Conservation (phyloP, 2,888 invertebrate species). For the Boloria euphrosyne region DNA sequence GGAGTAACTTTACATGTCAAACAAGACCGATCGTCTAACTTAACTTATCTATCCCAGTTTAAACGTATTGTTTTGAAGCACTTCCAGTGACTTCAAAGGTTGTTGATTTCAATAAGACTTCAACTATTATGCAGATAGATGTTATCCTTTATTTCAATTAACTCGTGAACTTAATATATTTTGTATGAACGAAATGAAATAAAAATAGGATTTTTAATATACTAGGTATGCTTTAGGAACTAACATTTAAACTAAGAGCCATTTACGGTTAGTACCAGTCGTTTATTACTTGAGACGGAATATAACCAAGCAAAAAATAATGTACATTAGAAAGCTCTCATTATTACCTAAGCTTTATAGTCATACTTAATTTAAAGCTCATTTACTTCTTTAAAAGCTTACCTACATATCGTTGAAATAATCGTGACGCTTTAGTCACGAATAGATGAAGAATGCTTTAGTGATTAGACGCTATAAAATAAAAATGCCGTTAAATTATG, state of each 20-base stretch:
- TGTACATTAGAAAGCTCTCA: too few relatives aligned
- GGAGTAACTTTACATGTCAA: slow-evolving; percentile 9
- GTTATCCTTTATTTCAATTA: too few relatives aligned
- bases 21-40: slow-evolving; percentile 16
- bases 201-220: too few relatives aligned
- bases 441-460: slow-evolving; percentile 7
- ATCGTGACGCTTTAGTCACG: slow-evolving; percentile 25
- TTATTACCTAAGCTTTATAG: too few relatives aligned
- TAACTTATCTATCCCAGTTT: slow-evolving; percentile 1
- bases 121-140: too few relatives aligned
- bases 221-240: too few relatives aligned
- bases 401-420: slow-evolving; percentile 3
- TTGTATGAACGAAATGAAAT: too few relatives aligned
- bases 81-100: not conserved
- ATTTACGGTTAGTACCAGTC: too few relatives aligned
- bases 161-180: too few relatives aligned
- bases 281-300: too few relatives aligned
- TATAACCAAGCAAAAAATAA: too few relatives aligned
- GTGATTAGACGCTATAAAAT: slow-evolving; percentile 15
- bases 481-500: slow-evolving; percentile 15
- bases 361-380: not conserved
- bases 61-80: not conserved
- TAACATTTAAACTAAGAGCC: too few relatives aligned
- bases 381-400: not conserved
- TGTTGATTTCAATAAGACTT: not conserved